A percentile compares a stretch with the other conserved stretches of the same genome.
Evolutionary conservation across 53 echinoderm and acorn worm genomes (phyloP).

Genomic region (Mesocentrotus franciscanus): DNA sequence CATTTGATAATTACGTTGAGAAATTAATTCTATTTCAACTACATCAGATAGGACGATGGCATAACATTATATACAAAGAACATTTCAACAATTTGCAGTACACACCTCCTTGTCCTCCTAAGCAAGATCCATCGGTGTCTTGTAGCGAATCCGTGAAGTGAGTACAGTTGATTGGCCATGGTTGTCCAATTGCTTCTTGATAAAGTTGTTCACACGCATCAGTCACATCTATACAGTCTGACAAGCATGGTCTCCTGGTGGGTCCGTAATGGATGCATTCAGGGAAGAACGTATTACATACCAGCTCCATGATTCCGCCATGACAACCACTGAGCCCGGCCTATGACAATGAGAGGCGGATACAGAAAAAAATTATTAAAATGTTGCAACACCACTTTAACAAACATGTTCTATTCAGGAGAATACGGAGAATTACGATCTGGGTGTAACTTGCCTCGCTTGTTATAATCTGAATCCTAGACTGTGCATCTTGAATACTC

Average conservation of each 20-base stretch:
- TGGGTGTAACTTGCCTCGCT: background rate
- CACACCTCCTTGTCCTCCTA: constrained; percentile 41
- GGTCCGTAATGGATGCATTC: constrained; percentile 54
- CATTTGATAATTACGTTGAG: background rate
- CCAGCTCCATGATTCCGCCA: background rate
- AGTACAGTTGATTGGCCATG: constrained; percentile 47
- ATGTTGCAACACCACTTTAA: background rate
- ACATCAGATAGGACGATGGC: background rate
- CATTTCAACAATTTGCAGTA: background rate
- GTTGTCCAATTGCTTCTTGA: background rate
- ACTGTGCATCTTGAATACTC: background rate
- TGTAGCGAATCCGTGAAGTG: background rate
- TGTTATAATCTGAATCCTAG: background rate
- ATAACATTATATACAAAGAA: too few species aligned
- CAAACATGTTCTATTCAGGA: background rate
- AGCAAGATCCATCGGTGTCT: constrained; percentile 8
- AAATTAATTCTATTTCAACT: background rate
- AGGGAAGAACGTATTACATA: background rate
- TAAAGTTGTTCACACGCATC: constrained; percentile 1
- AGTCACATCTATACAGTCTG: background rate
- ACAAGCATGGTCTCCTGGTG: constrained; percentile 13
- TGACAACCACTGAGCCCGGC: background rate
- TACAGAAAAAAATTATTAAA: background rate
- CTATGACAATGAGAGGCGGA: background rate
- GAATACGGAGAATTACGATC: background rate